Base-by-base conservation (phyloP, 1,140 invertebrate genomes). In the Telenomus remus region DNA sequence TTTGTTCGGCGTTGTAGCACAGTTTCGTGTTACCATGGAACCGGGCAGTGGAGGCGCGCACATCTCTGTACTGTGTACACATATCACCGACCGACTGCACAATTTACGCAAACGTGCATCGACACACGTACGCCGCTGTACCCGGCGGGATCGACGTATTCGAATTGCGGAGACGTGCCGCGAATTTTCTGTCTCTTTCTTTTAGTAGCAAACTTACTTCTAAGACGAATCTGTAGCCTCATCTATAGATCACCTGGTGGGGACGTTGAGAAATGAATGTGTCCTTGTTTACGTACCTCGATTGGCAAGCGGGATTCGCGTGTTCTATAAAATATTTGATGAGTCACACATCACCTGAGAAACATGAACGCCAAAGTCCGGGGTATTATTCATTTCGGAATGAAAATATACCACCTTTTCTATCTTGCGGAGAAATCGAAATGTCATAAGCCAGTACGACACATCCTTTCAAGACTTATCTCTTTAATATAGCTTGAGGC, bases 221-320 rank as follows among this genome's bases (percentile, higher is more conserved):
- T 33, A 59, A 63, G 68, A 68, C 63, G 33, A 39, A 72, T 63
- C 64, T 48, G 65, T 54, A 54, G 19, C 19, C 6, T 44, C 46
- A n/a, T 35, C 63, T 37, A 77, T 65, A 47, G 49, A 71, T 66
- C 51, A 46, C 33, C 44, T 42, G 50, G 35, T 27, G 34, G 4
- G 49, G 76, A 78, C 76, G 65, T 43, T 78, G 70, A 78, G 70
- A 48, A 70, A 78, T 78, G 70, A 66, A 56, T 61, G 47, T 49
- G 55, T 53, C 39, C 66, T 56, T 61, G 73, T 70, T 66, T 66
- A 35, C 63, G 47, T 61, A 57, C 70, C 64, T 68, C 46, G 50
- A 14, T 16, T 49, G n/a, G 56, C 33, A 39, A n/a, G 13, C 49
- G 47, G 47, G 13, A 51, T 12, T 39, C 51, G 51, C 35, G 47